These are phyloP conservation scores for Catostylus mosaicus DNA, from an alignment of 30 jellyfish, hydroid and myxozoan genomes.

Conservation along the genomic window DNA sequence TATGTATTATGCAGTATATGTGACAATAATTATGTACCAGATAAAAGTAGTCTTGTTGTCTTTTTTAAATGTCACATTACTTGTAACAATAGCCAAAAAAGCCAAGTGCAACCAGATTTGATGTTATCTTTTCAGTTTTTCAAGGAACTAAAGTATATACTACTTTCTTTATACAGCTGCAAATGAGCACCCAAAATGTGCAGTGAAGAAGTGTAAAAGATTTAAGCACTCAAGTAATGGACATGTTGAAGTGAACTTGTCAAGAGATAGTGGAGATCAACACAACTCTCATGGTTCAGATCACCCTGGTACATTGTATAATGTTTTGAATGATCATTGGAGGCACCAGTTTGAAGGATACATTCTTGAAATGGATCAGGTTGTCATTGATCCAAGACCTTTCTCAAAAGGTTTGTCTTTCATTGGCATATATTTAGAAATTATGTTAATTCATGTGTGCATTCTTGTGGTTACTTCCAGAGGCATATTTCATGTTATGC, in stretches of 20 bases:
- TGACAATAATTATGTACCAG: too few relatives aligned
- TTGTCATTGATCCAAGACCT: slow-evolving; percentile 71
- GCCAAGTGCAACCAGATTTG: too few relatives aligned
- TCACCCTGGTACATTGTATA: slow-evolving; percentile 54
- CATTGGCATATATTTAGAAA: too few relatives aligned
- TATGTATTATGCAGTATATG: too few relatives aligned
- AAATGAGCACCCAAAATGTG: background rate
- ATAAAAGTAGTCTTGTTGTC: too few relatives aligned
- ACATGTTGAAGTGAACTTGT: slow-evolving; percentile 39
- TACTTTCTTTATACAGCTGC: background rate
- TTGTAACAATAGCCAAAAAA: too few relatives aligned
- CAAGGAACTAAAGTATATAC: background rate
- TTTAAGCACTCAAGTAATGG: slow-evolving; percentile 43
- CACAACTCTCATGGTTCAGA: slow-evolving; percentile 27
- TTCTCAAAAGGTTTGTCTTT: slow-evolving; percentile 84
- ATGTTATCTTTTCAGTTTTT: too few relatives aligned
- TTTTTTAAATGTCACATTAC: too few relatives aligned
- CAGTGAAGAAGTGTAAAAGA: slow-evolving; percentile 37
- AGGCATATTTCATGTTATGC: too few relatives aligned
- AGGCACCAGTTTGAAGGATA: slow-evolving; percentile 63
- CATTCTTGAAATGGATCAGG: slow-evolving; percentile 68
- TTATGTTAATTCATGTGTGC: too few relatives aligned
- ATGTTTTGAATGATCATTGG: slow-evolving; percentile 86
- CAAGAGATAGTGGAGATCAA: slow-evolving; percentile 33
- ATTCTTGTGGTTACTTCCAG: too few relatives aligned